Evolutionary conservation across 2,797 vertebrate species (phyloP).

Genomic region (Naso thynnoides): DNA sequence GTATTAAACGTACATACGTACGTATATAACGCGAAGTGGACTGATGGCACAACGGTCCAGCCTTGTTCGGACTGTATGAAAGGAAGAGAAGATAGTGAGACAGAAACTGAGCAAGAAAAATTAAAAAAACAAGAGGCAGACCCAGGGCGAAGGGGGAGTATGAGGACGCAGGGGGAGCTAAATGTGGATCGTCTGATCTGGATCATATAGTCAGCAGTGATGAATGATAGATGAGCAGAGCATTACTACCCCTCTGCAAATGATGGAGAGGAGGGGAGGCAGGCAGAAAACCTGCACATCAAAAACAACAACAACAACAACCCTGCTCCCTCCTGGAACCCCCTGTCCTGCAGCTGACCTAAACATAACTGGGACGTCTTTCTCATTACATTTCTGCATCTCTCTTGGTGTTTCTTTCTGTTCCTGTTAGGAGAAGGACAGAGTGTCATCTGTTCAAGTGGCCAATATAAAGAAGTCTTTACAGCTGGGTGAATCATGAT

Average conservation of each 20-base stretch:
- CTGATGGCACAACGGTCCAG: no score
- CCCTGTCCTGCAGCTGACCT: slow-evolving; percentile 57
- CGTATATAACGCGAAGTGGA: no score
- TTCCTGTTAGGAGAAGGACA: neutral
- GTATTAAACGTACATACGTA: no score
- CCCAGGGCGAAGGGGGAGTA: neutral
- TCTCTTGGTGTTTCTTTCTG: slow-evolving; percentile 16
- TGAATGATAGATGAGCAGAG: slow-evolving; percentile 74
- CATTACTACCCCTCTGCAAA: slow-evolving; percentile 60
- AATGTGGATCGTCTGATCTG: slow-evolving; percentile 62
- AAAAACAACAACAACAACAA: slow-evolving; percentile 44
- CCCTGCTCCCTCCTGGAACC: slow-evolving; percentile 28
- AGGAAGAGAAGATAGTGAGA: neutral
- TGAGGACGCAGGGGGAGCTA: slow-evolving; percentile 42
- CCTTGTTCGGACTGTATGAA: no score
- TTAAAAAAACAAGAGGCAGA: slow-evolving; percentile 8
- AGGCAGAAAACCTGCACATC: slow-evolving; percentile 40
- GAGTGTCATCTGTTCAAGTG: slow-evolving; percentile 1
- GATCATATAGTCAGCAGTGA: slow-evolving; percentile 68
- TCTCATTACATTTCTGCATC: slow-evolving; percentile 26
- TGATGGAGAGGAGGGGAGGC: slow-evolving; percentile 22
- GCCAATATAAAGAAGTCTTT: slow-evolving; percentile 4
- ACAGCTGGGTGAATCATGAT: neutral
- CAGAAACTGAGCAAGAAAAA: neutral
- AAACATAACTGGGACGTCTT: slow-evolving; percentile 39